These are phyloP conservation scores for Pyralis farinalis DNA, from an alignment of 2,888 invertebrate species.

Conservation along the genomic window DNA sequence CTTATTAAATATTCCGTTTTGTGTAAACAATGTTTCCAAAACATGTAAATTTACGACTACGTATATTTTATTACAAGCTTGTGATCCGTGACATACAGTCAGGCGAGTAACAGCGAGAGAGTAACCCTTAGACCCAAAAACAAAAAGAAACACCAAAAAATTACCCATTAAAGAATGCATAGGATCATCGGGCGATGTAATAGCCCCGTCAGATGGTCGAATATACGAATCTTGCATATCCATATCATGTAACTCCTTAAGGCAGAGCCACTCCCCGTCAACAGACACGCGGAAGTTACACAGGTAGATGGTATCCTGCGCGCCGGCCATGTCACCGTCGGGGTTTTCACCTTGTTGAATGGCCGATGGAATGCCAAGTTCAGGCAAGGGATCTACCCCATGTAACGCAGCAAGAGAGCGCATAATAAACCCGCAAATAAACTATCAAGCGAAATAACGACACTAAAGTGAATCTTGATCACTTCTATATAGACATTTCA, in stretches of 20 bases:
- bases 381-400: constrained; percentile 72
- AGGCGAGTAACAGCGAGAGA: no score
- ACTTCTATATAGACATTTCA: constrained; percentile 53
- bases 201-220: constrained; percentile 83
- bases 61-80: no score
- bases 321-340: constrained; percentile 88
- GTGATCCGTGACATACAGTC: no score
- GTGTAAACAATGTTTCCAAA: no score
- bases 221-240: constrained; percentile 89
- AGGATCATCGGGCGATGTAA: constrained; percentile 82
- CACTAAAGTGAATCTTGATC: constrained; percentile 57
- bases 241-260: constrained; percentile 96
- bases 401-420: constrained; percentile 68
- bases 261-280: constrained; percentile 97
- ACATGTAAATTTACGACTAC: no score
- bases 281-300: constrained; percentile 98
- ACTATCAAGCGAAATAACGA: constrained; percentile 67
- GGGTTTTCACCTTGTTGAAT: constrained; percentile 55
- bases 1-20: no score
- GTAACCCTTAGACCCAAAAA: no score
- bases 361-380: constrained; percentile 56
- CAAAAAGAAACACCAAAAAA: no score
- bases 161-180: constrained; percentile 80
- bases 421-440: constrained; percentile 76
- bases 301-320: constrained; percentile 97